These are phyloP conservation scores for Neosilurus mollespiculum DNA, from an alignment of 2,797 vertebrate species.

Conservation along the genomic window DNA sequence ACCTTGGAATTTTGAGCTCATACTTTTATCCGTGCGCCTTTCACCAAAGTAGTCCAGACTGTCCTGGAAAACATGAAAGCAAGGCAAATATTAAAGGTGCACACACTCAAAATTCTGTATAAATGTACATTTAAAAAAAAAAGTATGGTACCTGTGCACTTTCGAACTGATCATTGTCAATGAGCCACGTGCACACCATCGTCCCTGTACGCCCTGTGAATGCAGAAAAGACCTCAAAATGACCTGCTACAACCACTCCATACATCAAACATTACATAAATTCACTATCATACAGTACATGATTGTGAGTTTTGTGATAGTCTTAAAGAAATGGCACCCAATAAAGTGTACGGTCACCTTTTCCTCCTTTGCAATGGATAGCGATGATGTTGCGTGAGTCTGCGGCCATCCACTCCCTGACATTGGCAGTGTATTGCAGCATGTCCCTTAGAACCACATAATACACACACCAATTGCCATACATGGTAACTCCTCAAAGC, in stretches of 20 bases:
- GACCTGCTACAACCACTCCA: background rate
- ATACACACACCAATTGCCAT: conserved; percentile 1
- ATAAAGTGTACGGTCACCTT: conserved; percentile 70
- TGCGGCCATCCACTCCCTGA: conserved; percentile 84
- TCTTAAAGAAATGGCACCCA: background rate
- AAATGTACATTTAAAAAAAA: background rate
- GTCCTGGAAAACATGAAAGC: conserved; percentile 70
- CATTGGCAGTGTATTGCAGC: conserved; percentile 83
- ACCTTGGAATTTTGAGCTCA: conserved; percentile 90
- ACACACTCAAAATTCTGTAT: background rate
- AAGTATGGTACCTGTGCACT: conserved; percentile 81
- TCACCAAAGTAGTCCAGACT: conserved; percentile 93
- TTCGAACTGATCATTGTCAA: conserved; percentile 86
- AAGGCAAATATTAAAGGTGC: background rate
- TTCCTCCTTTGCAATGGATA: conserved; percentile 96
- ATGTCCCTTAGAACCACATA: conserved; percentile 78
- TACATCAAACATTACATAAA: background rate
- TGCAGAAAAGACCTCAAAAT: background rate
- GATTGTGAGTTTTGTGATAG: background rate
- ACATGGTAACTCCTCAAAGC: background rate
- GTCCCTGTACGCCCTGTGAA: conserved; percentile 89
- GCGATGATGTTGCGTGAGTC: conserved; percentile 82
- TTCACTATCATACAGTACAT: background rate
- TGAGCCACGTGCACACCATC: conserved; percentile 89
- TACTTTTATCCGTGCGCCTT: conserved; percentile 87